Conservation (phyloP, 2,113 vertebrate species). For the Sapajus apella region DNA sequence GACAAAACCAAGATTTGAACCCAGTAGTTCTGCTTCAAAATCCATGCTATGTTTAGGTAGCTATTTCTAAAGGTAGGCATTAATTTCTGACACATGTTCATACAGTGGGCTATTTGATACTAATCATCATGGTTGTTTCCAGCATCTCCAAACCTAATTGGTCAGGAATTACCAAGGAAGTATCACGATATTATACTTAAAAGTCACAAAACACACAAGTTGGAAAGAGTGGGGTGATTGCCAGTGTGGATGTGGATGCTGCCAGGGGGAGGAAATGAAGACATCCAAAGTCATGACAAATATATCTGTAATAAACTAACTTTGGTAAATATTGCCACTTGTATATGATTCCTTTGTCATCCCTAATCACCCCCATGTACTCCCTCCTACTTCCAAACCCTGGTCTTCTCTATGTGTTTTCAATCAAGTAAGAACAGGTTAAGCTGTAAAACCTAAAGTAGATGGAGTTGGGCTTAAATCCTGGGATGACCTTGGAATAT, state of each 20-base stretch:
- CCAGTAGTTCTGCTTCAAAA: background rate
- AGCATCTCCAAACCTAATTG: background rate
- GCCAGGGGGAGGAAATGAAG: background rate
- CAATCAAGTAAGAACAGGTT: background rate
- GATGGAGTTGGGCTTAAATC: background rate
- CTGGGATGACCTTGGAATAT: background rate
- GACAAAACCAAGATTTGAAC: background rate
- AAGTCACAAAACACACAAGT: background rate
- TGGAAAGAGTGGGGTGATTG: background rate
- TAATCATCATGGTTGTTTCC: background rate
- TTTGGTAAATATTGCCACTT: background rate
- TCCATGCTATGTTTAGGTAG: background rate
- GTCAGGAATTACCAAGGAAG: slow-evolving; percentile 31
- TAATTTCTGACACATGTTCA: background rate
- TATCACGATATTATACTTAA: background rate
- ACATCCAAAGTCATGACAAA: background rate
- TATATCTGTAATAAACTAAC: background rate
- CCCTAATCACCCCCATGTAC: background rate
- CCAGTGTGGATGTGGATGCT: background rate
- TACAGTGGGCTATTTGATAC: background rate
- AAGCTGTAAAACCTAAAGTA: background rate
- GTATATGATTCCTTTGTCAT: background rate
- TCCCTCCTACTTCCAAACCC: background rate
- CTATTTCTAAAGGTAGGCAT: background rate
- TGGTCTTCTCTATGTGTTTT: background rate